These are phyloP conservation scores for Syngnathus typhle DNA, from an alignment of 2,113 vertebrate species.

Conservation along the genomic window DNA sequence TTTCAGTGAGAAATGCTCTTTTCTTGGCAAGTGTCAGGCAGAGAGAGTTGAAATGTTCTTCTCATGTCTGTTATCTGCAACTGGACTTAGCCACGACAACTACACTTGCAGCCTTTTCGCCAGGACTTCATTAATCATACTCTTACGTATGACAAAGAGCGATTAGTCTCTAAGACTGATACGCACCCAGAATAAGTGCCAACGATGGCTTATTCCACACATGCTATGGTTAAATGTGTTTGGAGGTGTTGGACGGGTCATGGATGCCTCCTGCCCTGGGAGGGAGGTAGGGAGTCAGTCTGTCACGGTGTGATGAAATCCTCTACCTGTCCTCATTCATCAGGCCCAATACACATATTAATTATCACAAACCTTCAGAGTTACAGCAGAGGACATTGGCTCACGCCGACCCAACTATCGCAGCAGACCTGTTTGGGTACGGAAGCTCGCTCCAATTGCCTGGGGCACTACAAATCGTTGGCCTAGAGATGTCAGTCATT, in stretches of 20 bases:
- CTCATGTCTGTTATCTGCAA: slow-evolving; percentile 47
- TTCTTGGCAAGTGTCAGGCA: slow-evolving; percentile 16
- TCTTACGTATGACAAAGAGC: slow-evolving; percentile 62
- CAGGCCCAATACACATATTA: slow-evolving; percentile 71
- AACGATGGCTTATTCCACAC: slow-evolving; percentile 49
- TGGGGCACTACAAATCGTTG: slow-evolving; percentile 34
- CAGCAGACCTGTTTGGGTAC: slow-evolving; percentile 14
- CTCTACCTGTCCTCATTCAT: slow-evolving; percentile 76
- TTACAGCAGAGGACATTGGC: slow-evolving; percentile 69
- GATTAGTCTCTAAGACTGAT: slow-evolving; percentile 56
- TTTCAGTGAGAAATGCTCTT: neutral
- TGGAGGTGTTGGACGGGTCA: slow-evolving; percentile 61
- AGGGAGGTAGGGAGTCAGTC: slow-evolving; percentile 59
- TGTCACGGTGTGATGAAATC: slow-evolving; percentile 70
- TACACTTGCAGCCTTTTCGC: slow-evolving; percentile 55
- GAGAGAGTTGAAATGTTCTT: slow-evolving; percentile 32
- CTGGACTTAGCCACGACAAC: slow-evolving; percentile 57
- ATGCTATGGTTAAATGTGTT: slow-evolving; percentile 23
- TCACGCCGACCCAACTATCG: slow-evolving; percentile 3
- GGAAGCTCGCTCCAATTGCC: slow-evolving; percentile 33
- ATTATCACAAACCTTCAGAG: slow-evolving; percentile 75
- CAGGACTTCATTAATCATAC: slow-evolving; percentile 71
- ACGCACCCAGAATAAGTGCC: slow-evolving; percentile 33
- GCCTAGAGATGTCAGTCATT: slow-evolving; percentile 38
- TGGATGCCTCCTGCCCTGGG: slow-evolving; percentile 59